Evolutionary conservation across 2,797 vertebrate genomes (phyloP).

Genomic region (Sebastes alutus): DNA sequence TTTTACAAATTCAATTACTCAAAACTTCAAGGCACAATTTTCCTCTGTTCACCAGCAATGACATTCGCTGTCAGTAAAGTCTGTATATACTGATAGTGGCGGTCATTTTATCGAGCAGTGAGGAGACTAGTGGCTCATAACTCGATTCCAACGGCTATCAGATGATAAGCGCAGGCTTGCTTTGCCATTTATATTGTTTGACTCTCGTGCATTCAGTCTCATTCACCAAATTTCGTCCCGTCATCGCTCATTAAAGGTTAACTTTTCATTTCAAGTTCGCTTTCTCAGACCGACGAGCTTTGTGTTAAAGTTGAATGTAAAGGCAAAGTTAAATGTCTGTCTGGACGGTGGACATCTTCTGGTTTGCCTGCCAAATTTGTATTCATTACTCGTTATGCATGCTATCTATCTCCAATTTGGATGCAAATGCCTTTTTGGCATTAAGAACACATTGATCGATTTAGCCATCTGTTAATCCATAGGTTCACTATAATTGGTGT

Average conservation of each 20-base stretch:
- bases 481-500: background rate
- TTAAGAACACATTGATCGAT: background rate
- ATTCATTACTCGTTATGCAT: background rate
- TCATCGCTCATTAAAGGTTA: slow-evolving; percentile 5
- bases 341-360: background rate
- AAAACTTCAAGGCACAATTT: slow-evolving; percentile 65
- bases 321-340: background rate
- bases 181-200: slow-evolving; percentile 32
- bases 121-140: slow-evolving; percentile 21
- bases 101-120: slow-evolving; percentile 11
- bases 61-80: slow-evolving; percentile 47
- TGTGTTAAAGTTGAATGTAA: background rate
- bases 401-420: background rate
- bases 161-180: background rate
- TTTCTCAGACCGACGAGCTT: background rate
- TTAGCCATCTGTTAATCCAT: background rate
- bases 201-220: background rate
- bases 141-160: slow-evolving; percentile 25
- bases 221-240: background rate
- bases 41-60: slow-evolving; percentile 53
- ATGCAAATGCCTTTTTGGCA: background rate
- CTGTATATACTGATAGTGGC: slow-evolving; percentile 12
- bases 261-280: background rate
- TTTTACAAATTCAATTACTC: slow-evolving; percentile 72
- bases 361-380: background rate